A percentile compares a stretch with the other conserved stretches of the same genome.
Evolutionary conservation across 92 coral and sea anemone species (phyloP).

Genomic region (Galaxea fascicularis): DNA sequence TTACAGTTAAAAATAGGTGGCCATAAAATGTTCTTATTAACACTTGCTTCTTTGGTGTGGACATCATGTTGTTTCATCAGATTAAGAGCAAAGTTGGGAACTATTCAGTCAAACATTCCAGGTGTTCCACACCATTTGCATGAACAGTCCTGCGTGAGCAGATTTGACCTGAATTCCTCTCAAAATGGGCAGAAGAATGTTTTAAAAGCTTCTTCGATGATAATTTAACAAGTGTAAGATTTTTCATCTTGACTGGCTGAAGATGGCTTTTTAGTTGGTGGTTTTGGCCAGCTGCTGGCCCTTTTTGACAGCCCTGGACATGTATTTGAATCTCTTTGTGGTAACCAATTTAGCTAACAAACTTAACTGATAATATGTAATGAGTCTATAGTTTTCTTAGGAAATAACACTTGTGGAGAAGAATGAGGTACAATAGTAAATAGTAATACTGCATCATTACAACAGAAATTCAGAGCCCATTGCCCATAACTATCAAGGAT

Average conservation of each 20-base stretch:
- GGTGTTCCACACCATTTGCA: not conserved
- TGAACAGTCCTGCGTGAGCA: too few species aligned
- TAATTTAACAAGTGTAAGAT: not conserved
- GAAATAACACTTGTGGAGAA: too few species aligned
- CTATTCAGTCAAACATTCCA: not conserved
- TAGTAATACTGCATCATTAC: too few species aligned
- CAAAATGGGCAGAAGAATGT: not conserved
- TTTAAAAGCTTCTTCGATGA: not conserved
- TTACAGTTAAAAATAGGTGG: not conserved
- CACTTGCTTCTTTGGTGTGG: not conserved
- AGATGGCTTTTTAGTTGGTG: not conserved
- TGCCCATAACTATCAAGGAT: too few species aligned
- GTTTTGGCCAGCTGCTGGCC: not conserved
- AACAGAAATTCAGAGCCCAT: too few species aligned
- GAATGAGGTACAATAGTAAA: too few species aligned
- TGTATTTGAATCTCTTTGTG: not conserved
- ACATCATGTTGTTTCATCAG: not conserved
- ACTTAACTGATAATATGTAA: too few species aligned
- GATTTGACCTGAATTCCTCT: not conserved
- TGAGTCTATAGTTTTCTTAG: too few species aligned
- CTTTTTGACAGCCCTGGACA: not conserved
- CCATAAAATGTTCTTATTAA: not conserved
- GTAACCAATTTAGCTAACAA: too few species aligned
- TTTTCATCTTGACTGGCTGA: not conserved
- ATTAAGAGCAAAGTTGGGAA: not conserved